These are phyloP conservation scores for Epicampocera succincta DNA, from an alignment of 2,888 invertebrate species.

Conservation along the genomic window DNA sequence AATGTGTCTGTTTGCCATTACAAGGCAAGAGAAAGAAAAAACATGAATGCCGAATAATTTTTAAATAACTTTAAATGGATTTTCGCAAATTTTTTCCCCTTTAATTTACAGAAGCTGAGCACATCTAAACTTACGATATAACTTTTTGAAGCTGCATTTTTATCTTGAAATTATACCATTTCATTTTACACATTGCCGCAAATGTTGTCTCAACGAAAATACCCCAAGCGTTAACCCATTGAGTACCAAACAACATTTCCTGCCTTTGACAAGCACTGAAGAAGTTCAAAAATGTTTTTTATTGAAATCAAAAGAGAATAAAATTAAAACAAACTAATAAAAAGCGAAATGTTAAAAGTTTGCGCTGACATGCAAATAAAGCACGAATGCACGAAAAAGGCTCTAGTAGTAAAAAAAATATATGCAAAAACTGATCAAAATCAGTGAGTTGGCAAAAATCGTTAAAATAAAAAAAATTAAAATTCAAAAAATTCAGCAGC, in stretches of 20 bases:
- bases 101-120: conserved; percentile 5
- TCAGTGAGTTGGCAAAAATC: too few relatives aligned
- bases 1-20: background rate
- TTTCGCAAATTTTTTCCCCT: background rate
- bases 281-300: too few relatives aligned
- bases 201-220: conserved; percentile 20
- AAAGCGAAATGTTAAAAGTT: too few relatives aligned
- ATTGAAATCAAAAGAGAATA: too few relatives aligned
- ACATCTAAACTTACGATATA: background rate
- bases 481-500: too few relatives aligned
- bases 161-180: conserved; percentile 43
- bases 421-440: too few relatives aligned
- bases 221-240: conserved; percentile 25
- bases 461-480: too few relatives aligned
- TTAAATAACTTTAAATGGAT: conserved; percentile 48
- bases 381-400: too few relatives aligned
- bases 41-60: background rate
- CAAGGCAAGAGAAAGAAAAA: background rate
- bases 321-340: too few relatives aligned
- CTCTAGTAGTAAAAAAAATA: too few relatives aligned
- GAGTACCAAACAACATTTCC: background rate
- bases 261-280: too few relatives aligned
- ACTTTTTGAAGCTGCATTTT: conserved; percentile 16
- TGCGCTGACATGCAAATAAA: too few relatives aligned
- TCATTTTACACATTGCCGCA: conserved; percentile 23